phyloP scores from a whole-genome alignment of 1,140 invertebrate species.

The Sycobia sp. region DNA sequence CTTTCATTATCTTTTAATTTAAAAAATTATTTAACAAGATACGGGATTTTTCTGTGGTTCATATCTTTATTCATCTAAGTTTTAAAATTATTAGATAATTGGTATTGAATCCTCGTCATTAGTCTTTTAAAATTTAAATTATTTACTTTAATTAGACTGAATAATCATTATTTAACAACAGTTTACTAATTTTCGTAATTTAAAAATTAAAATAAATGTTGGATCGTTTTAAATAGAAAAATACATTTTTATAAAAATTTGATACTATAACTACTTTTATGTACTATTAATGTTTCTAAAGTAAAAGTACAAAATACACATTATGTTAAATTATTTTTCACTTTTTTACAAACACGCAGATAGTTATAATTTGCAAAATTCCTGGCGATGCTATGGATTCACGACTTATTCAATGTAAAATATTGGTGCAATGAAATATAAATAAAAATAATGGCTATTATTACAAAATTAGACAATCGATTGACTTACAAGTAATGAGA shows the following conservation, averaged over 20 bases:
- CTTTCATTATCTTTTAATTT: no score
- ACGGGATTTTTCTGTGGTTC: background rate
- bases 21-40: background rate
- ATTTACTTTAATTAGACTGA: no score
- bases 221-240: slow-evolving; percentile 9
- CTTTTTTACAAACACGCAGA: slow-evolving; percentile 27
- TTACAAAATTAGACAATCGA: slow-evolving; percentile 47
- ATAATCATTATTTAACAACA: no score
- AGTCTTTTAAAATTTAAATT: slow-evolving; percentile 12
- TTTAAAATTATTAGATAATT: slow-evolving; percentile 3
- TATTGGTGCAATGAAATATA: slow-evolving; percentile 39
- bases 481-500: slow-evolving; percentile 43
- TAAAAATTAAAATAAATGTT: no score
- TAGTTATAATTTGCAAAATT: slow-evolving; percentile 25
- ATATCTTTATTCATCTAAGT: slow-evolving; percentile 8
- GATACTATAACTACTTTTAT: slow-evolving; percentile 10
- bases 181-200: no score
- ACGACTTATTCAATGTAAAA: slow-evolving; percentile 22
- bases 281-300: slow-evolving; percentile 8
- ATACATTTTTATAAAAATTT: slow-evolving; percentile 21
- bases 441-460: slow-evolving; percentile 45
- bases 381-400: slow-evolving; percentile 15
- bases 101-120: slow-evolving; percentile 17
- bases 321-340: slow-evolving; percentile 29
- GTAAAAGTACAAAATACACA: slow-evolving; percentile 23